Conservation (phyloP, 2,797 vertebrate genomes). For the Chaenodraco wilsoni region DNA sequence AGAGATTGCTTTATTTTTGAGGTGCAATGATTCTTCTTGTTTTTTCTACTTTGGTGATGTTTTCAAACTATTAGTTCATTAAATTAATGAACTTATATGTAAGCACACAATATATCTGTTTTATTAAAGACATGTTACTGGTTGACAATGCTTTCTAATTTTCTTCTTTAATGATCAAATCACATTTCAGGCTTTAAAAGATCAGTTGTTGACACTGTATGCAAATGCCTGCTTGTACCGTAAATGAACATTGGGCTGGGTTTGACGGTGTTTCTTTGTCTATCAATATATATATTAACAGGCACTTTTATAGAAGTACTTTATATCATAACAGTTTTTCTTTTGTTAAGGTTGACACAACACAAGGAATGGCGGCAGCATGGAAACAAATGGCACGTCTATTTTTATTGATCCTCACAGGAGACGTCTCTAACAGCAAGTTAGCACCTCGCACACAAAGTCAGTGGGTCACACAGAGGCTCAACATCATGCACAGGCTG, state of each 20-base stretch:
- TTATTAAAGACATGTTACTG: slow-evolving; percentile 48
- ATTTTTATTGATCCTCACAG: slow-evolving; percentile 11
- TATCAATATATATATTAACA: neutral
- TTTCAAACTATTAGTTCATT: slow-evolving; percentile 68
- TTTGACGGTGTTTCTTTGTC: neutral
- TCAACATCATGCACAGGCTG: slow-evolving; percentile 20
- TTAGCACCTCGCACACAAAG: slow-evolving; percentile 40
- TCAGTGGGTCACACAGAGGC: slow-evolving; percentile 52
- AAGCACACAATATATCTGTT: slow-evolving; percentile 6
- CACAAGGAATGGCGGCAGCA: slow-evolving; percentile 3
- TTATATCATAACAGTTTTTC: too few species aligned
- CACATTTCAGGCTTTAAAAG: neutral
- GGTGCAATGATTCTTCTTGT: slow-evolving; percentile 14
- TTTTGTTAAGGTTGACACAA: neutral
- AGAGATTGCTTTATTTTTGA: slow-evolving; percentile 51
- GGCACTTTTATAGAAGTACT: too few species aligned
- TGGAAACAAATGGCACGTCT: slow-evolving; percentile 40
- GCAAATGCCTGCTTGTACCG: neutral
- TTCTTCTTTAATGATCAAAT: slow-evolving; percentile 2
- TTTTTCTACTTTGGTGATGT: slow-evolving; percentile 67
- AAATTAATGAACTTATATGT: slow-evolving; percentile 72
- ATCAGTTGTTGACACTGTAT: neutral
- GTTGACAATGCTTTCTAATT: slow-evolving; percentile 16
- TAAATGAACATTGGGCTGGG: neutral
- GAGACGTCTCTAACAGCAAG: slow-evolving; percentile 29